These are phyloP conservation scores for Astreopora myriophthalma DNA, from an alignment of 64 coral and sea anemone species.

Conservation along the genomic window DNA sequence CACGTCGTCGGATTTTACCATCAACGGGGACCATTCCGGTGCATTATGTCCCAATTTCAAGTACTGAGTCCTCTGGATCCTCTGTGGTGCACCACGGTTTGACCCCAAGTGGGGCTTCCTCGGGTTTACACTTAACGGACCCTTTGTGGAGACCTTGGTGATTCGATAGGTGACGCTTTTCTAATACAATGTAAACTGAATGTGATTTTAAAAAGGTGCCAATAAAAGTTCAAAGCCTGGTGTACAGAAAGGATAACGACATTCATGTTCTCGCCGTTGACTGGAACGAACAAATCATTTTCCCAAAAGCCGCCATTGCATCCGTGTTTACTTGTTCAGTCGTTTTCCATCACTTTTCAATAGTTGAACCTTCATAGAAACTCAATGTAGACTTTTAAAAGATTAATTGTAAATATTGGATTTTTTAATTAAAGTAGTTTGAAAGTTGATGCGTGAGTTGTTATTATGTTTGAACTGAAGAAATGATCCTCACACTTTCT, in stretches of 20 bases:
- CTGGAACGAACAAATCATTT: too few relatives aligned
- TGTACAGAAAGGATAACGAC: too few relatives aligned
- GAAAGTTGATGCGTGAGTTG: too few relatives aligned
- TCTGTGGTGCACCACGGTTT: background rate
- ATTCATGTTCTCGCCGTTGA: too few relatives aligned
- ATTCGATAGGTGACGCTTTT: background rate
- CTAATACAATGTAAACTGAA: background rate
- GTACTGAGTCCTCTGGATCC: background rate
- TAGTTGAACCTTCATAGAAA: background rate
- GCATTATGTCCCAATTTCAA: conserved; percentile 21
- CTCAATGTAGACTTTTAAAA: background rate
- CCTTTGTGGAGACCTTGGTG: conserved; percentile 85
- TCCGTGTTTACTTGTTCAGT: too few relatives aligned
- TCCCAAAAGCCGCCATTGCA: too few relatives aligned
- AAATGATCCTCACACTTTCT: too few relatives aligned
- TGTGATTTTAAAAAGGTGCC: too few relatives aligned
- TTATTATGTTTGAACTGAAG: too few relatives aligned
- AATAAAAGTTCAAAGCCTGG: too few relatives aligned
- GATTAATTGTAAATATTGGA: background rate
- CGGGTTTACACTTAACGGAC: conserved; percentile 44
- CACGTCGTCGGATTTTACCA: background rate
- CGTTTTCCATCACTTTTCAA: background rate
- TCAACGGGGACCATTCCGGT: conserved; percentile 5
- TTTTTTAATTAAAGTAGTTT: background rate
- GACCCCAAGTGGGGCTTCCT: background rate